These are phyloP conservation scores for Nephrotoma guestfalica DNA, from an alignment of 2,888 invertebrate genomes.

Conservation along the genomic window DNA sequence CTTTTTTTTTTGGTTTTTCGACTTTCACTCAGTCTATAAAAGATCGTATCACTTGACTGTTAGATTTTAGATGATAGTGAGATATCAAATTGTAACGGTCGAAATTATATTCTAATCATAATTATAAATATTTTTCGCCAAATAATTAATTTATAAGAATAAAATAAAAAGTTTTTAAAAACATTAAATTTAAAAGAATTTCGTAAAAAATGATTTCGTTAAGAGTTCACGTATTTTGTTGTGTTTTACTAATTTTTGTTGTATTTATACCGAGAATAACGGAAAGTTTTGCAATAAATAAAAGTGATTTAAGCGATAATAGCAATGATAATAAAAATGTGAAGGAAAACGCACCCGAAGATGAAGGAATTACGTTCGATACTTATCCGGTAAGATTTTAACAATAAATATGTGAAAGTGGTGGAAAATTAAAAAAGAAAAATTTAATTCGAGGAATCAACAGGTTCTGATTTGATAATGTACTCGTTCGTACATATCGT, in stretches of 20 bases:
- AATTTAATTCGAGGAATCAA: background rate
- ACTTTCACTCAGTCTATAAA: background rate
- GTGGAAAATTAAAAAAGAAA: background rate
- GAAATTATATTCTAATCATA: background rate
- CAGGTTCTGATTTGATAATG: background rate
- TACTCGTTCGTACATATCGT: background rate
- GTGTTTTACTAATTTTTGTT: background rate
- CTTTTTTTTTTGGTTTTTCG: background rate
- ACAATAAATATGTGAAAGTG: background rate
- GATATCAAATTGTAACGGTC: background rate
- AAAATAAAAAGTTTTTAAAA: background rate
- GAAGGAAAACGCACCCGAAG: background rate
- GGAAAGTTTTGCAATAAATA: background rate
- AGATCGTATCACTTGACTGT: slow-evolving; percentile 1
- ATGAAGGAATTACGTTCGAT: slow-evolving; percentile 21
- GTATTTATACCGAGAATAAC: background rate
- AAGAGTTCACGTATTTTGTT: background rate
- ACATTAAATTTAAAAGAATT: background rate
- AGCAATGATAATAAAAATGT: background rate
- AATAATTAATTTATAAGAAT: background rate
- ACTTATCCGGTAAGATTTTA: slow-evolving; percentile 25
- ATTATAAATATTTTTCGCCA: background rate
- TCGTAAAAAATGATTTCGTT: background rate
- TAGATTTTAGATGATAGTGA: slow-evolving; percentile 2
- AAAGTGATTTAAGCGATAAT: background rate